Conservation (phyloP, 2,113 vertebrate species). For the Camelus bactrianus region DNA sequence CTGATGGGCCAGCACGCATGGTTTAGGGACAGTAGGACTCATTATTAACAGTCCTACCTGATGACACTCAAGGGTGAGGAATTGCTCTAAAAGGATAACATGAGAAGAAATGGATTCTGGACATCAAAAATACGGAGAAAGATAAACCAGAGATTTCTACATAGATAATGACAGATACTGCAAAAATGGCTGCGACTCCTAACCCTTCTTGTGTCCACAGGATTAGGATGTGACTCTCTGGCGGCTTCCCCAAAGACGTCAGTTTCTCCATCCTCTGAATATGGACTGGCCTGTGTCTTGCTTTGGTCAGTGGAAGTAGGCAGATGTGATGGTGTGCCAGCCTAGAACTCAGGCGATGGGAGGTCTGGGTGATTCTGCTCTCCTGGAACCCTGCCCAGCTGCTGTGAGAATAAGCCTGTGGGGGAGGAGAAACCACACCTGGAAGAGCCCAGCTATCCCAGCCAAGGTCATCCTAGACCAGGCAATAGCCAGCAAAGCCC, state of each 20-base stretch:
- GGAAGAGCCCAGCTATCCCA: background rate
- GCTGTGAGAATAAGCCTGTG: background rate
- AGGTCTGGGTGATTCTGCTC: background rate
- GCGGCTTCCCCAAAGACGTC: background rate
- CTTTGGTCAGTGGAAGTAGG: too few relatives aligned
- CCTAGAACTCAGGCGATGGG: background rate
- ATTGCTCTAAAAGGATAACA: background rate
- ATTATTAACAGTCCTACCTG: too few relatives aligned
- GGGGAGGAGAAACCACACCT: fast-evolving
- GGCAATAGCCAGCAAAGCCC: background rate
- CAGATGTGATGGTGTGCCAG: fast-evolving
- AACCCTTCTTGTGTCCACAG: too few relatives aligned
- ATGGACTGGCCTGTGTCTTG: background rate
- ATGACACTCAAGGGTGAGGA: background rate
- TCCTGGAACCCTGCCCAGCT: background rate
- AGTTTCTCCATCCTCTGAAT: too few relatives aligned
- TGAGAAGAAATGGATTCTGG: background rate
- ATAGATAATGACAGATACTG: fast-evolving
- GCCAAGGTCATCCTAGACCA: background rate
- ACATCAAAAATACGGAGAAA: background rate
- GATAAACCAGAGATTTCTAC: background rate
- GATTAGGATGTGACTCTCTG: background rate
- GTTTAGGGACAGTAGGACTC: too few relatives aligned
- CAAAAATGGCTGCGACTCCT: too few relatives aligned
- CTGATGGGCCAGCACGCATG: fast-evolving